phyloP scores from a whole-genome alignment of 2,113 vertebrate genomes.

The Gavialis gangeticus region DNA sequence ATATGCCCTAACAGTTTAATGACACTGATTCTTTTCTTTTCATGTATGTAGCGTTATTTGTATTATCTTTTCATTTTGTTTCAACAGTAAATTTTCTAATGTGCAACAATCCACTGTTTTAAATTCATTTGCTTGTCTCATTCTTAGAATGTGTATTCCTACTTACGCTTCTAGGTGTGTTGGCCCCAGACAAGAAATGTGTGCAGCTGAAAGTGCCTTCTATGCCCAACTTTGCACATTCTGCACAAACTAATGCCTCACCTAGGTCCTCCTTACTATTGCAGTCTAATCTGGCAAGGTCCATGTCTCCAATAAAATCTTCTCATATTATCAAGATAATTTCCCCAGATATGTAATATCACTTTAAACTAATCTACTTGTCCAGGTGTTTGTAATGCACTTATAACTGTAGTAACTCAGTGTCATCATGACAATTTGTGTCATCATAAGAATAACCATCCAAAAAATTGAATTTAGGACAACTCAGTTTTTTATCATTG shows the following conservation, averaged over 20 bases:
- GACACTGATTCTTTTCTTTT: neutral
- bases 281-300: neutral
- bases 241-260: neutral
- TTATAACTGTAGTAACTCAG: neutral
- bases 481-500: neutral
- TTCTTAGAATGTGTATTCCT: neutral
- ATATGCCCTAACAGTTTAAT: neutral
- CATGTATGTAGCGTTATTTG: neutral
- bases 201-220: neutral
- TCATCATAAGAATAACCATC: neutral
- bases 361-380: neutral
- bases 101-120: neutral
- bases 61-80: neutral
- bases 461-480: neutral
- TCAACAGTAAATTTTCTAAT: neutral
- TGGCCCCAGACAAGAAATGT: neutral
- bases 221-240: neutral
- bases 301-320: neutral
- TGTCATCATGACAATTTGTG: neutral
- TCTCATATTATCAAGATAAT: neutral
- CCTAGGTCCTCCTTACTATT: neutral
- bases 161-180: neutral
- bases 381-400: neutral
- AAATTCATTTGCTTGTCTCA: neutral
- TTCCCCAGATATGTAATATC: neutral